Evolutionary conservation across 2,113 vertebrate genomes (phyloP).

Genomic region (Psammodynastes pulverulentus): DNA sequence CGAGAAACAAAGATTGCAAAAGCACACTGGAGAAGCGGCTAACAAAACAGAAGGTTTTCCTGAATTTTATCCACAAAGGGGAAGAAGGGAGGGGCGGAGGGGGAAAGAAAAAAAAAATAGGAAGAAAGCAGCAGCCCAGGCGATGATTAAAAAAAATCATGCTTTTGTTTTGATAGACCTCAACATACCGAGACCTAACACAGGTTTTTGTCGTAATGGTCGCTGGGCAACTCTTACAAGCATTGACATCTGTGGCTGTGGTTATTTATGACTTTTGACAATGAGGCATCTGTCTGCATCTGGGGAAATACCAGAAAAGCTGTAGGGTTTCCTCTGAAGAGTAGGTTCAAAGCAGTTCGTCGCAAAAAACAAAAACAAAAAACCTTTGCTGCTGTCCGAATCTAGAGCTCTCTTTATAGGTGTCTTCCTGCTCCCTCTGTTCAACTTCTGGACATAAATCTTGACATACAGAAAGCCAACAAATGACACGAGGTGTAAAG

Average conservation of each 20-base stretch:
- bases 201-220: neutral
- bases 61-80: conserved; percentile 71
- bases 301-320: conserved; percentile 53
- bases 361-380: conserved; percentile 17
- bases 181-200: conserved; percentile 61
- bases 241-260: conserved; percentile 59
- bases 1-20: conserved; percentile 68
- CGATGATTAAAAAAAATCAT: conserved; percentile 34
- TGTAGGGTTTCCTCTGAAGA: conserved; percentile 51
- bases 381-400: conserved; percentile 66
- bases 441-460: neutral
- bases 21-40: conserved; percentile 71
- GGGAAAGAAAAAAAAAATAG: conserved; percentile 45
- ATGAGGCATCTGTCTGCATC: conserved; percentile 18
- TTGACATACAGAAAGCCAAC: neutral
- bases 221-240: conserved; percentile 31
- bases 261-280: neutral
- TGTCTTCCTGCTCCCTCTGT: neutral
- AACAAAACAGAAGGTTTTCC: conserved; percentile 70
- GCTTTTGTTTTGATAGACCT: conserved; percentile 67
- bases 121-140: neutral
- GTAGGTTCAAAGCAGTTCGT: conserved; percentile 57
- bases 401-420: conserved; percentile 12
- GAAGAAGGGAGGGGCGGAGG: conserved; percentile 41
- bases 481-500: neutral